Evolutionary conservation across 2,797 vertebrate genomes (phyloP).

Genomic region (Carcharodon carcharias): DNA sequence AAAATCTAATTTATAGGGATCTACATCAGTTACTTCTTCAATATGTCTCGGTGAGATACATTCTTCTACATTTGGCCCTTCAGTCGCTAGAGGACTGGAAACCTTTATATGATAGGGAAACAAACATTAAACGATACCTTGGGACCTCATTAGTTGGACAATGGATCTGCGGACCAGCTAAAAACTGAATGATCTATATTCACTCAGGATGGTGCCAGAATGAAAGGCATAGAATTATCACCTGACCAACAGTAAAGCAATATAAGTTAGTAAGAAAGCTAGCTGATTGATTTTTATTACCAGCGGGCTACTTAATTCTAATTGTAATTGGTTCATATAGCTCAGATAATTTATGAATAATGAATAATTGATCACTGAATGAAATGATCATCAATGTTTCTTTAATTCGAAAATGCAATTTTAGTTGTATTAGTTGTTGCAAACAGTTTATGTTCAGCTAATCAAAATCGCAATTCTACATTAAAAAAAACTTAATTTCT

Average conservation of each 20-base stretch:
- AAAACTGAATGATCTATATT: background rate
- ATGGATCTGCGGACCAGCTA: background rate
- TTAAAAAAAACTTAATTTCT: background rate
- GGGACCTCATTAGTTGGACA: background rate
- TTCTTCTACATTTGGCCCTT: background rate
- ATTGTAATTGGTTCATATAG: background rate
- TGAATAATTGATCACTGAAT: background rate
- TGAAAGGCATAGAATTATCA: background rate
- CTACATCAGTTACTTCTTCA: background rate
- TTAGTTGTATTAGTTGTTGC: background rate
- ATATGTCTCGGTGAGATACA: background rate
- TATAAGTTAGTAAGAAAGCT: background rate
- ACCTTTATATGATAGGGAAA: background rate
- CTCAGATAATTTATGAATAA: background rate
- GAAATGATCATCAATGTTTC: background rate
- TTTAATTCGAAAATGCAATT: background rate
- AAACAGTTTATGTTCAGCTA: background rate
- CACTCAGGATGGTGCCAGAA: background rate
- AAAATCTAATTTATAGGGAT: background rate
- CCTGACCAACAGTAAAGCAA: background rate
- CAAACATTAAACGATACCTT: background rate
- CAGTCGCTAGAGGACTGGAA: background rate
- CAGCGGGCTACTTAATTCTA: background rate
- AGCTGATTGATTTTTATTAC: background rate
- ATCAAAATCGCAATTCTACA: background rate